These are phyloP conservation scores for Agriopis aurantiaria DNA, from an alignment of 2,888 invertebrate genomes.

Conservation along the genomic window DNA sequence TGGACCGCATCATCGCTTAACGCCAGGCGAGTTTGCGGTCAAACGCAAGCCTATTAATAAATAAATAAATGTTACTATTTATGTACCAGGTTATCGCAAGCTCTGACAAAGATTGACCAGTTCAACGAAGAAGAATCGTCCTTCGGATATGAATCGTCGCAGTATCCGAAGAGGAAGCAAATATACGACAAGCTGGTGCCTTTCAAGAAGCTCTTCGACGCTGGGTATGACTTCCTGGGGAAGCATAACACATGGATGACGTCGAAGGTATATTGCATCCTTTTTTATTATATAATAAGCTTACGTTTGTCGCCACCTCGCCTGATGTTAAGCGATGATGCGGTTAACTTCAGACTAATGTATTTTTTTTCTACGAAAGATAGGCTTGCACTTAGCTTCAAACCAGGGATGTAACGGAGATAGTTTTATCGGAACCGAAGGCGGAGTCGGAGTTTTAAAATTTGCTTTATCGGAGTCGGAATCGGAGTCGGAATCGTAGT, in stretches of 20 bases:
- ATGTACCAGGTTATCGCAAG: conserved; percentile 87
- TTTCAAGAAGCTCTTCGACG: conserved; percentile 95
- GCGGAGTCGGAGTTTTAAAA: too few relatives aligned
- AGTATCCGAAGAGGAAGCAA: conserved; percentile 94
- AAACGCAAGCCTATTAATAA: background rate
- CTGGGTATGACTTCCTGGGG: conserved; percentile 93
- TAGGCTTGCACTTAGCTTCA: too few relatives aligned
- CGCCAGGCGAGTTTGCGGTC: too few relatives aligned
- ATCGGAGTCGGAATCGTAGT: too few relatives aligned
- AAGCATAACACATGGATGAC: conserved; percentile 95
- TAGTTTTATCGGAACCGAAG: too few relatives aligned
- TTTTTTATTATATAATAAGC: too few relatives aligned
- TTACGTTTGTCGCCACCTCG: too few relatives aligned
- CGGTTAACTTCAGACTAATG: too few relatives aligned
- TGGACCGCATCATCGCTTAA: too few relatives aligned
- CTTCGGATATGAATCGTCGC: conserved; percentile 95
- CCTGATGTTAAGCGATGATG: background rate
- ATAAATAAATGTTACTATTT: background rate
- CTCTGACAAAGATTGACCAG: conserved; percentile 92
- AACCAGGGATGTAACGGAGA: too few relatives aligned
- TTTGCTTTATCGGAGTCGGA: too few relatives aligned
- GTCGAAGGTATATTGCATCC: conserved; percentile 72
- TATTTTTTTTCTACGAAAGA: too few relatives aligned
- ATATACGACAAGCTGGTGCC: conserved; percentile 93
- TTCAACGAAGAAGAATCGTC: conserved; percentile 97